phyloP scores from a whole-genome alignment of 2,113 vertebrate species.

The Sphyrna mokarran region DNA sequence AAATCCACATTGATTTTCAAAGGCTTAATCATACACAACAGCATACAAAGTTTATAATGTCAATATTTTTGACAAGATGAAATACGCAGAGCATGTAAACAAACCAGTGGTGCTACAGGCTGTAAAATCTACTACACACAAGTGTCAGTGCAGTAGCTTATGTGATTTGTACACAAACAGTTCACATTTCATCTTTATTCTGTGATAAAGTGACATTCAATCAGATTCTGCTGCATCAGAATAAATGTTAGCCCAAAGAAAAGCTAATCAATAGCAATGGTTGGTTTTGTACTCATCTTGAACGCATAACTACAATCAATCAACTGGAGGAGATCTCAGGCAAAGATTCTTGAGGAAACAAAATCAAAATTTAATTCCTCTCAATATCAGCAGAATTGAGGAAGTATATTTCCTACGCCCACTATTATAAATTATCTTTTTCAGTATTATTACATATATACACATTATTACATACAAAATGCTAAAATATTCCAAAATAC shows the following conservation, averaged over 20 bases:
- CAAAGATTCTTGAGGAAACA: neutral
- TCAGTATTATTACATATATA: neutral
- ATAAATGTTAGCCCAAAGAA: neutral
- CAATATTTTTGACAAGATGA: neutral
- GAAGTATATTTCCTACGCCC: neutral
- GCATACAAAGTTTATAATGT: neutral
- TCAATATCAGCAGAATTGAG: neutral
- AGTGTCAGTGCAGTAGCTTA: neutral
- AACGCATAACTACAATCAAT: neutral
- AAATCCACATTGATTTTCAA: constrained; percentile 7
- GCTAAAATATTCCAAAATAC: neutral
- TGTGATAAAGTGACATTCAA: neutral
- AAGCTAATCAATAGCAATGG: neutral
- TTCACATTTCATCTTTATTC: constrained; percentile 14
- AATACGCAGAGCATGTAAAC: neutral
- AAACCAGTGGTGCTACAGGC: neutral
- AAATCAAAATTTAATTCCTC: neutral
- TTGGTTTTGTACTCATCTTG: neutral
- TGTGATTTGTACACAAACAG: neutral
- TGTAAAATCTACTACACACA: neutral
- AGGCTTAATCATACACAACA: neutral
- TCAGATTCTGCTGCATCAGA: neutral
- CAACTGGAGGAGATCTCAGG: neutral
- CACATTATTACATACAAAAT: neutral
- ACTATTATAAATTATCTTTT: neutral